Base-by-base conservation (phyloP, 2,888 invertebrate species). In the Podotricha telesiphe region DNA sequence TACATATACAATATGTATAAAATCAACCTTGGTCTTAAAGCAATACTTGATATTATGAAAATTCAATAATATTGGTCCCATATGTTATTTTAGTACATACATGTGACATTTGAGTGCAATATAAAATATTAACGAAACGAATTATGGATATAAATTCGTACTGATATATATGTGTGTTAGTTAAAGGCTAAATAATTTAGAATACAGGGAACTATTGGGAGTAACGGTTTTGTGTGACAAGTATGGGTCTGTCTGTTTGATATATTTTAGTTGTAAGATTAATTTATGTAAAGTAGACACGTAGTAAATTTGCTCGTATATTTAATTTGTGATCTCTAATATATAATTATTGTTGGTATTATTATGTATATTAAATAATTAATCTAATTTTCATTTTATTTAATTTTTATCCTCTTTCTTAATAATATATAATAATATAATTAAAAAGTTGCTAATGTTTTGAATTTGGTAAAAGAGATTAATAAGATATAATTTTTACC, bases 251-350 rank as follows among this genome's bases (percentile, higher is more conserved):
- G 28, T 28, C 17, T 34, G 62, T 62, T 62, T 48, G 48, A 45
- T 17, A 48, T 37, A 59, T 62, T 34, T 48, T 34, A 48, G 34
- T 62, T 58, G 48, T 66, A 58, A 45, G 19, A 19, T 61, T 61
- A 51, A 61, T 67, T 61, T 61, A 34, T 61, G 34, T 67, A 62
- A 61, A 45, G 67, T 72, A 72, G 70, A 63, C 51, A 53, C 17
- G 67, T 70, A 70, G 72, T 68, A 65, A 68, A 67, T 56, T 51
- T 53, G 64, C 69, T 68, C 69, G 64, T 74, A 65, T 68, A 79
- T 80, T 80, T 81, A 79, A 79, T 82, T 83, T 82, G 83, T 87
- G 89, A 88, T 89, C 88, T 88, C 88, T 83, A 75, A 80, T 80
- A 80, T 71, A 77, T 77, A 75, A 76, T 78, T 82, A 80, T 63